Evolutionary conservation across 2,888 invertebrate genomes (phyloP).

Genomic region (Lacanobia oleracea): DNA sequence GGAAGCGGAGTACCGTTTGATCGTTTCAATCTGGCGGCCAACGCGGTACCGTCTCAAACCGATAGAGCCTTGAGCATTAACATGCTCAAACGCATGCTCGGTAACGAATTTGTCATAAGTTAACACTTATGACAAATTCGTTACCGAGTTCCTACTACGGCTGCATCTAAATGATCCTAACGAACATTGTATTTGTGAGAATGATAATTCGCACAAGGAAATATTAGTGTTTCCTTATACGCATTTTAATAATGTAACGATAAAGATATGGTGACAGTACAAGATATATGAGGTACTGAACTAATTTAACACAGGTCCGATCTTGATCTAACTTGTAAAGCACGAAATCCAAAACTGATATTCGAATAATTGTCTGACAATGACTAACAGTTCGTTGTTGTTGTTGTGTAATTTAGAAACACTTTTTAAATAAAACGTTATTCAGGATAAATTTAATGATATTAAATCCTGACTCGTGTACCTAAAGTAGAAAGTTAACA

Average conservation of each 20-base stretch:
- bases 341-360: background rate
- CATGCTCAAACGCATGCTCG: no score
- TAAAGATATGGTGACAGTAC: background rate
- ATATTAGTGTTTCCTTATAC: constrained; percentile 41
- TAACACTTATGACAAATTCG: constrained; percentile 56
- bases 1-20: constrained; percentile 69
- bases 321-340: background rate
- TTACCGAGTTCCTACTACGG: constrained; percentile 36
- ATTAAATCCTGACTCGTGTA: background rate
- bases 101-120: no score
- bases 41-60: constrained; percentile 42
- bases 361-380: background rate
- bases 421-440: background rate
- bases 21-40: constrained; percentile 54
- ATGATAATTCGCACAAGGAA: constrained; percentile 37
- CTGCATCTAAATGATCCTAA: constrained; percentile 46
- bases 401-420: background rate
- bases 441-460: background rate
- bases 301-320: background rate
- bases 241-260: constrained; percentile 15
- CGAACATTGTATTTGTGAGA: constrained; percentile 34
- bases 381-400: background rate
- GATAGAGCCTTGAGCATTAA: constrained; percentile 55
- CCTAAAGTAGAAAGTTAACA: constrained; percentile 4
- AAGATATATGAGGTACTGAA: constrained; percentile 13